Conservation (phyloP, 1,140 invertebrate species). For the Dreissena polymorpha region DNA sequence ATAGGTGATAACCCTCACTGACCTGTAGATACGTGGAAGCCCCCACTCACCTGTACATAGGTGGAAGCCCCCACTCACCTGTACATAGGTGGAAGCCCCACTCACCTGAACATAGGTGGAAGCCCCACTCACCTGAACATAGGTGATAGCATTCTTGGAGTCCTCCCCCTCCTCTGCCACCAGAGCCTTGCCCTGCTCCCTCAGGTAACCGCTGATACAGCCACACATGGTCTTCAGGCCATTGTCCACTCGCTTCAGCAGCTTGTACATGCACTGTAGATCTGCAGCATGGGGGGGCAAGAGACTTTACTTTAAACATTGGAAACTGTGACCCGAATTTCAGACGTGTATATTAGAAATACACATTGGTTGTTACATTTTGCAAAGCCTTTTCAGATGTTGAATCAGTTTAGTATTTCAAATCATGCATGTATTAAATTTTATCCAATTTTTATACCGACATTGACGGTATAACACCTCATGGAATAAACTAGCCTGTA, state of each 20-base stretch:
- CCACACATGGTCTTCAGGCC: slow-evolving; percentile 97
- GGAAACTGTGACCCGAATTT: background rate
- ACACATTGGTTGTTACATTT: no score
- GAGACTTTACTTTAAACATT: background rate
- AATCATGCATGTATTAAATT: no score
- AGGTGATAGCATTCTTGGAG: slow-evolving; percentile 94
- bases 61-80: background rate
- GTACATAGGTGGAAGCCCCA: background rate
- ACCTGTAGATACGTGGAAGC: background rate
- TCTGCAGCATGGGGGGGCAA: slow-evolving; percentile 83
- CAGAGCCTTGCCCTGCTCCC: slow-evolving; percentile 95
- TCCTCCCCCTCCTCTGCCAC: slow-evolving; percentile 92
- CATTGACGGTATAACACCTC: no score
- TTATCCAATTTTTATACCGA: no score
- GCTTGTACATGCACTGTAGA: slow-evolving; percentile 98
- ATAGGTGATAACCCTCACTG: background rate
- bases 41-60: background rate
- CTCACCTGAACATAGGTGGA: background rate
- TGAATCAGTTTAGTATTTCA: no score
- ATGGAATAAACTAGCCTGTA: no score
- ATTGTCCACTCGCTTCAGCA: slow-evolving; percentile 93
- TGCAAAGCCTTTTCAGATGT: no score
- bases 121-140: slow-evolving; percentile 87
- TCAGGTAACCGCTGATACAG: slow-evolving; percentile 95
- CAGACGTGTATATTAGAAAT: no score